These are phyloP conservation scores for Pavo muticus DNA, from an alignment of 2,113 vertebrate species.

Conservation along the genomic window DNA sequence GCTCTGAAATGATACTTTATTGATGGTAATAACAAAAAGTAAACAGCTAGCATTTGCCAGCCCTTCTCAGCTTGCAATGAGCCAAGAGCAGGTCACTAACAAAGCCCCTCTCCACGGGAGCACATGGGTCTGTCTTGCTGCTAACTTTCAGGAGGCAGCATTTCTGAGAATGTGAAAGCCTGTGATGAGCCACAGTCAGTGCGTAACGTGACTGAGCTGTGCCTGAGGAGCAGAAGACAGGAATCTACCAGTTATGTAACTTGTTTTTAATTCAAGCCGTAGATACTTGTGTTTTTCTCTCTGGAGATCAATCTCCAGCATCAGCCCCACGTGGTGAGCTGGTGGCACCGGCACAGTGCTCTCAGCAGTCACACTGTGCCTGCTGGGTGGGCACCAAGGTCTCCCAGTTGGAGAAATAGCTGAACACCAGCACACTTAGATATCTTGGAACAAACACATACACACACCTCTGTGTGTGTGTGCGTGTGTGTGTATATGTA, in stretches of 20 bases:
- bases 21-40: conserved; percentile 5
- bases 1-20: background rate
- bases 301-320: background rate
- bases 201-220: fast-evolving
- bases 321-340: background rate
- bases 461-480: fast-evolving
- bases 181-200: background rate
- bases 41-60: conserved; percentile 42
- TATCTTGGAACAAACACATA: background rate
- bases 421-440: background rate
- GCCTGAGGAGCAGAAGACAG: background rate
- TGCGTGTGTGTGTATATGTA: fast-evolving
- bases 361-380: background rate
- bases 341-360: background rate
- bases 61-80: conserved; percentile 19
- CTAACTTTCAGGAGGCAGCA: background rate
- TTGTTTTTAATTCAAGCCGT: background rate
- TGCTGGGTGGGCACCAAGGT: background rate
- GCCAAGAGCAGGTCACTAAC: conserved; percentile 20
- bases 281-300: background rate
- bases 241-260: background rate
- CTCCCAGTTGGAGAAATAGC: background rate
- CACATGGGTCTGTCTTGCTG: background rate
- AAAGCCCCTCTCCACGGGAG: background rate
- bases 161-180: conserved; percentile 23